phyloP scores from a whole-genome alignment of 2,113 vertebrate species.

The Artemisiospiza belli region DNA sequence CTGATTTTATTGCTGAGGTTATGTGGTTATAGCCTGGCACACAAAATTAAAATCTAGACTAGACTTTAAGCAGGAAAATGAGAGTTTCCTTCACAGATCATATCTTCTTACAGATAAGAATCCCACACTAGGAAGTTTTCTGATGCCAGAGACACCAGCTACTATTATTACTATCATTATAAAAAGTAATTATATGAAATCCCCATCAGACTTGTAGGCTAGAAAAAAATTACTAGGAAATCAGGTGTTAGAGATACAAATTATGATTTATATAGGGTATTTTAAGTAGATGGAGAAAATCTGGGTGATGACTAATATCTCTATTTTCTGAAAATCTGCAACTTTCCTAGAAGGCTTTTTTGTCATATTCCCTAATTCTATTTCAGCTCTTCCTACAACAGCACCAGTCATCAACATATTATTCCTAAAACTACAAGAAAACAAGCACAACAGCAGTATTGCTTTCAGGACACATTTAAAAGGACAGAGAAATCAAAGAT shows the following conservation, averaged over 20 bases:
- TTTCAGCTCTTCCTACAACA: not conserved
- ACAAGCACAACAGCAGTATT: not conserved
- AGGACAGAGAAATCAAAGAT: not conserved
- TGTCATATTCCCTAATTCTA: not conserved
- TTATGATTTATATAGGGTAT: not conserved
- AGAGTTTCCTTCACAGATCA: not conserved
- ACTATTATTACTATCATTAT: not conserved
- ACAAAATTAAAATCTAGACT: not conserved
- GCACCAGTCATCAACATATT: not conserved
- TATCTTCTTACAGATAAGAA: not conserved
- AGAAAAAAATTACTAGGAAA: not conserved
- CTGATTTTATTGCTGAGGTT: not conserved
- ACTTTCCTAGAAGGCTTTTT: not conserved
- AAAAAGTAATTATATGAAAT: slow-evolving; percentile 17
- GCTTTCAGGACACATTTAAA: not conserved
- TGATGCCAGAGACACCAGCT: not conserved
- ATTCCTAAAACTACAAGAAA: not conserved
- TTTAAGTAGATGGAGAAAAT: not conserved
- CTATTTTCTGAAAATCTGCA: not conserved
- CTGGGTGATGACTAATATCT: not conserved
- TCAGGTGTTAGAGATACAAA: not conserved
- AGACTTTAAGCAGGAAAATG: not conserved
- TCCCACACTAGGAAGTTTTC: not conserved
- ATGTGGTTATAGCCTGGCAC: not conserved
- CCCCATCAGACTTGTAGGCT: not conserved